Percentiles rank a stretch among this genome's conserved stretches.
phyloP scores from a whole-genome alignment of 2,888 invertebrate species.

The Argyra leucocephala region DNA sequence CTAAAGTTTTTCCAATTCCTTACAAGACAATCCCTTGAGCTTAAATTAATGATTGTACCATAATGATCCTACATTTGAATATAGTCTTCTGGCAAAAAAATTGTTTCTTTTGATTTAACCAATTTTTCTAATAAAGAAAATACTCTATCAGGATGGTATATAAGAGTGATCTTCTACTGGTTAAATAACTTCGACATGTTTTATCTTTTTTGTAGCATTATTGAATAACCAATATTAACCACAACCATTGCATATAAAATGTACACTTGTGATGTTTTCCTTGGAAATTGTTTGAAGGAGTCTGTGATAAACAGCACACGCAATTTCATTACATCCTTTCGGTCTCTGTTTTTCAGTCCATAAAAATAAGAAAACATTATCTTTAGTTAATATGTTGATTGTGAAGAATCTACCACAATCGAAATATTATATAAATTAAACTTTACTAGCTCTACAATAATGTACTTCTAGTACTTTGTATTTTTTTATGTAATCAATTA shows the following conservation, averaged over 20 bases:
- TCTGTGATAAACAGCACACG: constrained; percentile 28
- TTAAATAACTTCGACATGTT: constrained; percentile 26
- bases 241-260: constrained; percentile 31
- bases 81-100: constrained; percentile 26
- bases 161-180: constrained; percentile 30
- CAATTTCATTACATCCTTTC: constrained; percentile 32
- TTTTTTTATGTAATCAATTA: too few species aligned
- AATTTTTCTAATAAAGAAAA: constrained; percentile 28
- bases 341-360: constrained; percentile 16
- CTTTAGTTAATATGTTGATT: too few species aligned
- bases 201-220: constrained; percentile 22
- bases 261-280: constrained; percentile 22
- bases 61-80: constrained; percentile 20
- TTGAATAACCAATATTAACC: constrained; percentile 26
- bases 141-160: constrained; percentile 29
- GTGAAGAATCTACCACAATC: too few species aligned
- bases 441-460: too few species aligned
- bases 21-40: constrained; percentile 12
- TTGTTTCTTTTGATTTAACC: constrained; percentile 23
- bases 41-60: constrained; percentile 12
- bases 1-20: constrained; percentile 11
- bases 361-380: neutral
- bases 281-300: constrained; percentile 13
- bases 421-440: too few species aligned
- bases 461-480: too few species aligned